Percentiles rank a stretch among this genome's conserved stretches.
Evolutionary conservation across 2,113 vertebrate genomes (phyloP).

Genomic region (Xenopus tropicalis): UCB_Xtro_10.0 CM004447.2:142269001-142269500

Average conservation of each 20-base stretch:
- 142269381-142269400: not conserved
- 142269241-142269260: not conserved
- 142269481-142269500: not conserved
- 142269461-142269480: not conserved
- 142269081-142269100: not conserved
- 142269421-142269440: conserved; percentile 1
- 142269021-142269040: no score
- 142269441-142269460: not conserved
- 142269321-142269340: conserved; percentile 2
- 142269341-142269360: not conserved
- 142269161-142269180: conserved; percentile 10
- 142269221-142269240: not conserved
- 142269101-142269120: not conserved
- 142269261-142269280: not conserved
- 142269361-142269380: conserved; percentile 1
- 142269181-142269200: not conserved
- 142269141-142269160: not conserved
- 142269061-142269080: not conserved
- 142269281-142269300: not conserved
- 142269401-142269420: not conserved
- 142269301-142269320: conserved; percentile 1
- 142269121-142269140: not conserved
- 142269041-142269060: no score
- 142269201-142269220: not conserved
- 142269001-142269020: no score